These are phyloP conservation scores for Accipiter cooperii DNA, from an alignment of 2,113 vertebrate species.

Conservation along the genomic window DNA sequence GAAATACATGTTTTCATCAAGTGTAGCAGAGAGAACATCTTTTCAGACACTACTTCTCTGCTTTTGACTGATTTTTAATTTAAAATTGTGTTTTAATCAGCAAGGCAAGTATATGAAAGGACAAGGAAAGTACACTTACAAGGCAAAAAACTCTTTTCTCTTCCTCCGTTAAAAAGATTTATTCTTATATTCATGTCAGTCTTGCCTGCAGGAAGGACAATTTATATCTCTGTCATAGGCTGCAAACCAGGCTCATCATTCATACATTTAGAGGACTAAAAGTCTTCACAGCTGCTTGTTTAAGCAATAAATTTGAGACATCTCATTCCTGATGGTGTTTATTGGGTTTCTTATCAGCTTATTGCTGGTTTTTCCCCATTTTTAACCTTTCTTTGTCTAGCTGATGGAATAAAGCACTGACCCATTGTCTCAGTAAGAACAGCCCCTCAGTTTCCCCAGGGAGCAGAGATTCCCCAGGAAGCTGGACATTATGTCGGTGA, in stretches of 20 bases:
- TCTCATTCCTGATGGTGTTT: not conserved
- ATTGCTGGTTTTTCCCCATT: not conserved
- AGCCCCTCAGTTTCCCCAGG: not conserved
- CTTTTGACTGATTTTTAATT: not conserved
- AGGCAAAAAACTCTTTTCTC: not conserved
- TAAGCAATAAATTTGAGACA: slow-evolving; percentile 20
- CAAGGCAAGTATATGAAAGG: not conserved
- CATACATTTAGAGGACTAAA: not conserved
- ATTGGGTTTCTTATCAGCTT: not conserved
- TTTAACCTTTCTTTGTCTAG: not conserved
- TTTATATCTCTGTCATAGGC: not conserved
- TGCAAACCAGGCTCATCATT: slow-evolving; percentile 12
- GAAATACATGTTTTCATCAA: not conserved
- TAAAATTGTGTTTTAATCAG: not conserved
- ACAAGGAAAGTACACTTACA: not conserved
- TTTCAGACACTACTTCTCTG: not conserved
- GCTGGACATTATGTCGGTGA: not conserved
- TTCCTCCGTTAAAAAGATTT: not conserved
- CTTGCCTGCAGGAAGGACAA: slow-evolving; percentile 1
- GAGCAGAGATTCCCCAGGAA: not conserved
- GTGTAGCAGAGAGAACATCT: not conserved
- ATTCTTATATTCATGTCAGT: not conserved
- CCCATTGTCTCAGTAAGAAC: not conserved
- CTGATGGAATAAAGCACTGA: not conserved
- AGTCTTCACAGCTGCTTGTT: not conserved